Evolutionary conservation across 2,888 invertebrate genomes (phyloP).

Genomic region (Lymantria monacha): DNA sequence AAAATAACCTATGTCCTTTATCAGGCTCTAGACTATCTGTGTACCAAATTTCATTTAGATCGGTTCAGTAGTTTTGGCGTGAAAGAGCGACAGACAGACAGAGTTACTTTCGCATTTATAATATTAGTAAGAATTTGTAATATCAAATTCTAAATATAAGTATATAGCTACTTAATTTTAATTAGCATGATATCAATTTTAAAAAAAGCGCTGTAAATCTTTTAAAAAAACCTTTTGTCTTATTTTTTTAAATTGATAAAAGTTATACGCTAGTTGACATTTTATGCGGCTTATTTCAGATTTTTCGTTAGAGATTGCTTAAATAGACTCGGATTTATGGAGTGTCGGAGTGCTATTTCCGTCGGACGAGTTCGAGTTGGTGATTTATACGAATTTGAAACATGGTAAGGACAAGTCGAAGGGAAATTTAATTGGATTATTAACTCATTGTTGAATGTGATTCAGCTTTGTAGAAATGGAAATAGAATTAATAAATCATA

Average conservation of each 20-base stretch:
- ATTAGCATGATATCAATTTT: too few species aligned
- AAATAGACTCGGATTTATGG: constrained; percentile 80
- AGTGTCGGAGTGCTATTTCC: constrained; percentile 78
- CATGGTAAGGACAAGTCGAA: constrained; percentile 72
- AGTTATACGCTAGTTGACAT: constrained; percentile 55
- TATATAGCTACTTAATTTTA: too few species aligned
- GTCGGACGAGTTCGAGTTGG: constrained; percentile 67
- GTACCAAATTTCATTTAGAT: too few species aligned
- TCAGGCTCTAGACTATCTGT: too few species aligned
- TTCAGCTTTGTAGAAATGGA: constrained; percentile 51
- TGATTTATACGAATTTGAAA: constrained; percentile 80
- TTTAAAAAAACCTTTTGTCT: constrained; percentile 24
- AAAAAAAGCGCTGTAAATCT: constrained; percentile 18
- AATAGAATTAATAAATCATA: constrained; percentile 53
- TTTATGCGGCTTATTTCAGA: constrained; percentile 72
- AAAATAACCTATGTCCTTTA: too few species aligned
- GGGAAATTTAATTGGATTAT: constrained; percentile 79
- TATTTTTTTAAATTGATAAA: constrained; percentile 40
- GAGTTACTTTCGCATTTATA: too few species aligned
- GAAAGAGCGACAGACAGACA: too few species aligned
- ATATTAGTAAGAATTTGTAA: too few species aligned
- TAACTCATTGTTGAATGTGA: constrained; percentile 64
- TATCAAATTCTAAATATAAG: too few species aligned
- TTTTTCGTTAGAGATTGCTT: constrained; percentile 76
- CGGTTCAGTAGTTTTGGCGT: too few species aligned